phyloP scores from a whole-genome alignment of 2,888 invertebrate species.

The Poecilus cupreus region DNA sequence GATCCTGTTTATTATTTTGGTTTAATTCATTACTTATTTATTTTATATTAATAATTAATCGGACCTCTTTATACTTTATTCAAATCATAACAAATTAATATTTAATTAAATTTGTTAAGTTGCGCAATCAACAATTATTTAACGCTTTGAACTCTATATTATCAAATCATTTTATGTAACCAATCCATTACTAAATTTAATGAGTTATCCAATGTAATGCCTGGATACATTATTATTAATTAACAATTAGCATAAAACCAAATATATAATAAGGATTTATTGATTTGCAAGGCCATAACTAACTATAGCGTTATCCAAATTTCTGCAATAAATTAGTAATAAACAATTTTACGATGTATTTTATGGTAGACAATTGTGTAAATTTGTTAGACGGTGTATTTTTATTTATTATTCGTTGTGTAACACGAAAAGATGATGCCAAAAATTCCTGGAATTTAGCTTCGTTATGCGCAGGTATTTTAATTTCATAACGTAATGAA shows the following conservation, averaged over 20 bases:
- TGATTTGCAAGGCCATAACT: background rate
- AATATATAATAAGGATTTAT: background rate
- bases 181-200: too few species aligned
- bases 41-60: too few species aligned
- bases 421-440: background rate
- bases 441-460: constrained; percentile 32
- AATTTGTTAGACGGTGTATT: background rate
- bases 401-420: constrained; percentile 13
- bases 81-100: too few species aligned
- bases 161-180: too few species aligned
- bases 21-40: too few species aligned
- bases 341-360: background rate
- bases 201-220: too few species aligned
- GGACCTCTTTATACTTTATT: too few species aligned
- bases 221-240: background rate
- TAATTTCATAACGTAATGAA: constrained; percentile 31
- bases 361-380: background rate
- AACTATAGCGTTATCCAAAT: background rate
- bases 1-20: too few species aligned
- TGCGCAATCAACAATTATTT: too few species aligned
- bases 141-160: too few species aligned
- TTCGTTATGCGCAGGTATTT: constrained; percentile 37
- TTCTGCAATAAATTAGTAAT: background rate
- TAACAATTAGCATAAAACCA: background rate
- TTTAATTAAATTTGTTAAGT: too few species aligned